Conservation (phyloP, 2,888 invertebrate genomes). For the Tubulanus polymorphus region DNA sequence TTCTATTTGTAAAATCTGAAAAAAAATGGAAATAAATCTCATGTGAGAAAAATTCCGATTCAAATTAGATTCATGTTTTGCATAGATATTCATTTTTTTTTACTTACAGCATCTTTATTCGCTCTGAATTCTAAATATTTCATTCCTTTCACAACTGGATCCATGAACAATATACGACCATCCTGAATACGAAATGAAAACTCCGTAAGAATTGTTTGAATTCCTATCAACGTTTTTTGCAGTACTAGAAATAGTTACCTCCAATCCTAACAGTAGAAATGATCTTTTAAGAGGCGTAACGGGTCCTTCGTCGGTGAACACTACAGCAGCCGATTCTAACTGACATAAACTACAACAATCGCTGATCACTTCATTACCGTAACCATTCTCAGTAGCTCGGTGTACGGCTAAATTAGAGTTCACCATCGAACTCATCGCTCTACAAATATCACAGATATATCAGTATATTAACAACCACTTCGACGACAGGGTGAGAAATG, state of each 20-base stretch:
- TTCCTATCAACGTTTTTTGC: not conserved
- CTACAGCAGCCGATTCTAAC: slow-evolving; percentile 37
- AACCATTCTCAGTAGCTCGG: slow-evolving; percentile 36
- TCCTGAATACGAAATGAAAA: slow-evolving; percentile 25
- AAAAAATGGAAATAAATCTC: not conserved
- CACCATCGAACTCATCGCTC: no score
- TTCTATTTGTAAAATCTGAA: slow-evolving; percentile 36
- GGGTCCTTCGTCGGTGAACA: slow-evolving; percentile 44
- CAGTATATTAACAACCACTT: no score
- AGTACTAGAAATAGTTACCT: no score
- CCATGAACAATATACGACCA: slow-evolving; percentile 50
- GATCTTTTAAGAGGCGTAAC: slow-evolving; percentile 38
- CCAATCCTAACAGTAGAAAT: slow-evolving; percentile 44
- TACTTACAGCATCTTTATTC: slow-evolving; percentile 46
- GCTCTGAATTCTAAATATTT: slow-evolving; percentile 48
- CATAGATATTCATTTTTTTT: not conserved
- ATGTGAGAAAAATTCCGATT: not conserved
- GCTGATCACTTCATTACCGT: slow-evolving; percentile 30
- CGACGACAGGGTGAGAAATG: no score
- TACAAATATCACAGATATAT: no score
- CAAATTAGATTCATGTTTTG: not conserved
- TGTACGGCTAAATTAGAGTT: no score
- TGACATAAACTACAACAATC: slow-evolving; percentile 37
- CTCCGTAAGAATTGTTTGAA: not conserved
- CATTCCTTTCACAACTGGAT: slow-evolving; percentile 43